Conservation (phyloP, 2,888 invertebrate species). For the Opisthograptis luteolata region DNA sequence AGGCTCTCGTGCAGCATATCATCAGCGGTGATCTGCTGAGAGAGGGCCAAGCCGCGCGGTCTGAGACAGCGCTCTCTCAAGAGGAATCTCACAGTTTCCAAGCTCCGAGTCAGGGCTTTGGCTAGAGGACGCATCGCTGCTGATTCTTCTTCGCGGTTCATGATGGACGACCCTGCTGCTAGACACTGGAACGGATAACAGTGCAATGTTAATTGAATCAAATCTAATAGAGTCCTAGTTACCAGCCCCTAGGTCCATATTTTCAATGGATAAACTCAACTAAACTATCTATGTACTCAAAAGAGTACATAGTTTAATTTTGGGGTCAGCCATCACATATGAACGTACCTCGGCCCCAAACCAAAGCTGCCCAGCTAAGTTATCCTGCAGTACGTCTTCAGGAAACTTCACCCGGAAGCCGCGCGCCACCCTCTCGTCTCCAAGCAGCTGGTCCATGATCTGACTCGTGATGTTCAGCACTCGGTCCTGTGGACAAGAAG, state of each 20-base stretch:
- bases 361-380: slow-evolving; percentile 99
- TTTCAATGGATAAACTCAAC: no score
- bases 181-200: slow-evolving; percentile 88
- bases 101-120: slow-evolving; percentile 96
- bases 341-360: slow-evolving; percentile 96
- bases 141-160: slow-evolving; percentile 98
- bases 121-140: slow-evolving; percentile 98
- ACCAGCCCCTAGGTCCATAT: no score
- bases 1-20: slow-evolving; percentile 92
- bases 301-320: no score
- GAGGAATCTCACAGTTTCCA: slow-evolving; percentile 96
- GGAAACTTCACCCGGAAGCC: slow-evolving; percentile 99
- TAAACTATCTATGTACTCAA: no score
- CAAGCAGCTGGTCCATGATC: slow-evolving; percentile 97
- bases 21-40: slow-evolving; percentile 73
- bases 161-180: slow-evolving; percentile 98
- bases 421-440: slow-evolving; percentile 93
- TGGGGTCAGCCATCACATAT: no score
- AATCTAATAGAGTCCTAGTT: no score
- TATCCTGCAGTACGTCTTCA: slow-evolving; percentile 99
- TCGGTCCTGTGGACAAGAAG: slow-evolving; percentile 86
- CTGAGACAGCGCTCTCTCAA: slow-evolving; percentile 94
- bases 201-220: background rate
- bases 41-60: slow-evolving; percentile 82
- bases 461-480: slow-evolving; percentile 96